These are phyloP conservation scores for Drosophila kokeensis DNA, from an alignment of 2,888 invertebrate genomes.

Conservation along the genomic window DNA sequence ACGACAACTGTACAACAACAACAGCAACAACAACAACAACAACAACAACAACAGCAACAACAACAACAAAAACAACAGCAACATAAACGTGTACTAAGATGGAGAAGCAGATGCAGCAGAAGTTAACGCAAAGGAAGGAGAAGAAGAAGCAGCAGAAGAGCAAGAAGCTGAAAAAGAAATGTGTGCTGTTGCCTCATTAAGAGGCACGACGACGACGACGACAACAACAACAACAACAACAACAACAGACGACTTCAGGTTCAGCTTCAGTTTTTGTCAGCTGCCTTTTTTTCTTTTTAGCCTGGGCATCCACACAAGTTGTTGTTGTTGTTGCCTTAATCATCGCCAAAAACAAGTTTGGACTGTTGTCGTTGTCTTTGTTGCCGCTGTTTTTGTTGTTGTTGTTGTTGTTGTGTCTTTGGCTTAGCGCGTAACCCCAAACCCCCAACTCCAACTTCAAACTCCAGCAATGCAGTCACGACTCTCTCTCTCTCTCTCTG, in stretches of 20 bases:
- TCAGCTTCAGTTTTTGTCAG: slow-evolving; percentile 28
- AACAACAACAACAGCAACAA: slow-evolving; percentile 35
- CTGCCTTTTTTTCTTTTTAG: slow-evolving; percentile 43
- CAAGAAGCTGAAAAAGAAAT: slow-evolving; percentile 33
- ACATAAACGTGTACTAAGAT: not conserved
- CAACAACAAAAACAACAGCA: not conserved
- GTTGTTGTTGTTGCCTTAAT: slow-evolving; percentile 57
- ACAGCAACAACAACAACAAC: not conserved
- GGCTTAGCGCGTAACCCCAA: slow-evolving; percentile 57
- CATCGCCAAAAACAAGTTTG: slow-evolving; percentile 71
- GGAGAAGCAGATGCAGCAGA: slow-evolving; percentile 1
- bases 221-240: not conserved
- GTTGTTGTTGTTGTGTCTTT: slow-evolving; percentile 23
- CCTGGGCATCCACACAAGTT: slow-evolving; percentile 37
- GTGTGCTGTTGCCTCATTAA: slow-evolving; percentile 29
- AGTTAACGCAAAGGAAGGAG: not conserved
- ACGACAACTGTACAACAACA: slow-evolving; percentile 62
- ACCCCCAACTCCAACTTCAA: slow-evolving; percentile 1
- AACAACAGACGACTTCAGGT: slow-evolving; percentile 6
- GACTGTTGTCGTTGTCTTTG: slow-evolving; percentile 27
- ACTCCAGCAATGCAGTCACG: slow-evolving; percentile 21
- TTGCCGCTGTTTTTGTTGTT: slow-evolving; percentile 8
- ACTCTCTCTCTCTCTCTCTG: not conserved
- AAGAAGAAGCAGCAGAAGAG: slow-evolving; percentile 12
- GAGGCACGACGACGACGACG: slow-evolving; percentile 18